These are phyloP conservation scores for Orgyia antiqua DNA, from an alignment of 2,888 invertebrate species.

Conservation along the genomic window DNA sequence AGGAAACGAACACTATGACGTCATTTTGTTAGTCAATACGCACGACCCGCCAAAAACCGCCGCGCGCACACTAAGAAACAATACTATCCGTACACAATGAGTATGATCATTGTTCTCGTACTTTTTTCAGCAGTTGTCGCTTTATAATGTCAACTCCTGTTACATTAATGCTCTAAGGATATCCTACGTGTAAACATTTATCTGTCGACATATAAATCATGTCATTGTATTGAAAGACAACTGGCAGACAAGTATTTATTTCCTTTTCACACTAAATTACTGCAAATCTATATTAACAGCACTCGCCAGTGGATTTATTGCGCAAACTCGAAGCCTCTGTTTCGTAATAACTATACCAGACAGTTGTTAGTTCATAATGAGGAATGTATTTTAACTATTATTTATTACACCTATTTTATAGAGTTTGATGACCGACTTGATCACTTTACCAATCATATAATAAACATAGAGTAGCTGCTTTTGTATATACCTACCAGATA, in stretches of 20 bases:
- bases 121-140: too few species aligned
- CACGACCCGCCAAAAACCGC: too few species aligned
- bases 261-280: slow-evolving; percentile 31
- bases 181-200: slow-evolving; percentile 34
- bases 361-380: slow-evolving; percentile 2
- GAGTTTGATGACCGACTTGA: slow-evolving; percentile 18
- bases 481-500: too few species aligned
- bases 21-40: too few species aligned
- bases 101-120: too few species aligned
- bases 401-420: slow-evolving; percentile 2
- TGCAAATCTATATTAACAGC: slow-evolving; percentile 18
- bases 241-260: slow-evolving; percentile 40
- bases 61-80: too few species aligned
- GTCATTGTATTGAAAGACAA: slow-evolving; percentile 37
- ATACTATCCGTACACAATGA: too few species aligned
- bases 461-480: too few species aligned
- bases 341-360: not conserved
- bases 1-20: too few species aligned
- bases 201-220: slow-evolving; percentile 39
- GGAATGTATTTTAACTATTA: slow-evolving; percentile 1
- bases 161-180: too few species aligned
- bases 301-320: slow-evolving; percentile 3
- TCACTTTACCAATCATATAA: too few species aligned
- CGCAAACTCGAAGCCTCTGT: slow-evolving; percentile 4
- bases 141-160: too few species aligned